phyloP scores from a whole-genome alignment of 2,113 vertebrate genomes.

The Crotophaga sulcirostris region DNA sequence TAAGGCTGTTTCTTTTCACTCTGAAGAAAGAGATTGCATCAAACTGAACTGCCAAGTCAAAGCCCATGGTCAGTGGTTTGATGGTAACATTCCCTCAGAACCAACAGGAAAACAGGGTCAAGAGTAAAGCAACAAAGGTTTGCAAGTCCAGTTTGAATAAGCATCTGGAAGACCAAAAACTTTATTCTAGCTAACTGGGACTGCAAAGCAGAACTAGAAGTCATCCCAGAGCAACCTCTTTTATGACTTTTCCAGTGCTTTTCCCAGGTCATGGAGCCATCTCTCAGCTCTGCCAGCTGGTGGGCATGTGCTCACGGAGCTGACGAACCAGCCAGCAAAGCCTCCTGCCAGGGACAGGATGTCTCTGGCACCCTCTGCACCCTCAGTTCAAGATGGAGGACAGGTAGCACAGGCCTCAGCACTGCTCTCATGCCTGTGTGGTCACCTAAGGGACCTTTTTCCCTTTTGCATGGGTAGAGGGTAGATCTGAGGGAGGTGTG shows the following conservation, averaged over 20 bases:
- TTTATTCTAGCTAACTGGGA: background rate
- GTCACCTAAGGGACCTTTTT: background rate
- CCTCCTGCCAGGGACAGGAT: background rate
- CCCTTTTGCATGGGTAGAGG: background rate
- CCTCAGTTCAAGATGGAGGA: background rate
- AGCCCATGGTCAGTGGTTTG: background rate
- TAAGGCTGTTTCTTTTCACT: background rate
- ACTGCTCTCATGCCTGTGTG: background rate
- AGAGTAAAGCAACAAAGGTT: background rate
- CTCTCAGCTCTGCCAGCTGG: background rate
- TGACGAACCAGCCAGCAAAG: background rate
- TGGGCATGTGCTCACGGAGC: background rate
- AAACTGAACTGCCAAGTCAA: background rate
- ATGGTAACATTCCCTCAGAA: background rate
- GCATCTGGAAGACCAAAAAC: background rate
- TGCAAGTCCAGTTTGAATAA: background rate
- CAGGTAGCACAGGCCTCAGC: background rate
- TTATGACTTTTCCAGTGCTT: background rate
- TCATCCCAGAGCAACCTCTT: background rate
- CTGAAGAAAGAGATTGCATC: background rate
- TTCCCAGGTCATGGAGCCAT: background rate
- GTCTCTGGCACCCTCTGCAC: background rate
- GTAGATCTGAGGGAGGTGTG: background rate
- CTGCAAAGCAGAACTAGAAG: background rate
- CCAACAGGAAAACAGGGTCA: background rate